phyloP scores from a whole-genome alignment of 2,888 invertebrate genomes.

The Antheraea yamamai region DNA sequence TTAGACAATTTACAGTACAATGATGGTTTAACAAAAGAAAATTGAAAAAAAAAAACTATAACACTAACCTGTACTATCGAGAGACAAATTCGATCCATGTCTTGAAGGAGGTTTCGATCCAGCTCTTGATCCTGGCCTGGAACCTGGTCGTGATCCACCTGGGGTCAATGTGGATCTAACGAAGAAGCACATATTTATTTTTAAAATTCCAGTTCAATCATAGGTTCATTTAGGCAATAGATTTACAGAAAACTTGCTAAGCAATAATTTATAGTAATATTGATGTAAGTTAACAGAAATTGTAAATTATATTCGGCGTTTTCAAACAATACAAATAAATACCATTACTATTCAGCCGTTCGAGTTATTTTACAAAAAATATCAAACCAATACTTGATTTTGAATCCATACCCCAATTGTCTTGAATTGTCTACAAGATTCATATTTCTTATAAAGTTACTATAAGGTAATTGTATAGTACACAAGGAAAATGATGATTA shows the following conservation, averaged over 20 bases:
- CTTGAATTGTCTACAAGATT: background rate
- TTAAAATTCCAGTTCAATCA: background rate
- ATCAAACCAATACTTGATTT: background rate
- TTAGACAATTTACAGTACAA: background rate
- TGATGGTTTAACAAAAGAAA: background rate
- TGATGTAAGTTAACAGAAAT: background rate
- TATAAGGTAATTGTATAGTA: background rate
- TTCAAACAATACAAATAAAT: background rate
- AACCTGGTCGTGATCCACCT: constrained; percentile 91
- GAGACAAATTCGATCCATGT: constrained; percentile 94
- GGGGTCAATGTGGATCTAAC: constrained; percentile 87
- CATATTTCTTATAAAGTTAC: background rate
- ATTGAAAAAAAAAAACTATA: background rate
- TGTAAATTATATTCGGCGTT: background rate
- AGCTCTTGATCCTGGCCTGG: constrained; percentile 91
- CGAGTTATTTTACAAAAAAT: background rate
- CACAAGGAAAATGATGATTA: background rate
- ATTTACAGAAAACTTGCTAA: background rate
- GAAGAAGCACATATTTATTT: constrained; percentile 17
- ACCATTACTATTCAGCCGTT: background rate
- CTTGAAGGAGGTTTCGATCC: constrained; percentile 96
- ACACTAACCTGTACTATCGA: constrained; percentile 91
- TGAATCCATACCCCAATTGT: no score
- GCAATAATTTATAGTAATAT: constrained; percentile 2
- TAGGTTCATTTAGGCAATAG: background rate